These are phyloP conservation scores for Mystacides longicornis DNA, from an alignment of 2,888 invertebrate species.

Conservation along the genomic window DNA sequence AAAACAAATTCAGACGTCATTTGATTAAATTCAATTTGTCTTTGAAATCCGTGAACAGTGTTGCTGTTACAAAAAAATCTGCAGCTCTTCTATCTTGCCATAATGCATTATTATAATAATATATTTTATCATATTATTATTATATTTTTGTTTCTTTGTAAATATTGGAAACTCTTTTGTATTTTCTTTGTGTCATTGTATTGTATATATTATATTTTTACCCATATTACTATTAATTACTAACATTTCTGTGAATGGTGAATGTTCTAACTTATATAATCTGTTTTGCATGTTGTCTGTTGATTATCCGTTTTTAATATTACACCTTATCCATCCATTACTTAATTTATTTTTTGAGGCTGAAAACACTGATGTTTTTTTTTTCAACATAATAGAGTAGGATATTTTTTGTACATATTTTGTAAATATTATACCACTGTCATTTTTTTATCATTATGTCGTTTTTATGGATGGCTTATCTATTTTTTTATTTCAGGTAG, in stretches of 20 bases:
- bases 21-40: neutral
- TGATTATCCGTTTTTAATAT: neutral
- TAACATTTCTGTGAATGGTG: constrained; percentile 1
- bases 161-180: neutral
- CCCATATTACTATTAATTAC: neutral
- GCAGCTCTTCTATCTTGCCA: constrained; percentile 1
- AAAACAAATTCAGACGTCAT: neutral
- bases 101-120: constrained; percentile 5
- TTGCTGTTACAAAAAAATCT: neutral
- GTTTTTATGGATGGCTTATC: neutral
- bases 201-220: neutral
- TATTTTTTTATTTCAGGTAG: neutral
- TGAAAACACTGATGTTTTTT: neutral
- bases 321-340: neutral
- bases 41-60: neutral
- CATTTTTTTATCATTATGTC: neutral
- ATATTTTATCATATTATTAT: neutral
- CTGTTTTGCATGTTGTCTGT: constrained; percentile 1
- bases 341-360: neutral
- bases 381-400: neutral
- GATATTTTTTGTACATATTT: neutral
- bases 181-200: neutral
- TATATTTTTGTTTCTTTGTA: neutral
- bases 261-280: neutral
- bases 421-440: neutral